phyloP scores from a whole-genome alignment of 1,140 invertebrate species.

The Xylocopa sonorina region DNA sequence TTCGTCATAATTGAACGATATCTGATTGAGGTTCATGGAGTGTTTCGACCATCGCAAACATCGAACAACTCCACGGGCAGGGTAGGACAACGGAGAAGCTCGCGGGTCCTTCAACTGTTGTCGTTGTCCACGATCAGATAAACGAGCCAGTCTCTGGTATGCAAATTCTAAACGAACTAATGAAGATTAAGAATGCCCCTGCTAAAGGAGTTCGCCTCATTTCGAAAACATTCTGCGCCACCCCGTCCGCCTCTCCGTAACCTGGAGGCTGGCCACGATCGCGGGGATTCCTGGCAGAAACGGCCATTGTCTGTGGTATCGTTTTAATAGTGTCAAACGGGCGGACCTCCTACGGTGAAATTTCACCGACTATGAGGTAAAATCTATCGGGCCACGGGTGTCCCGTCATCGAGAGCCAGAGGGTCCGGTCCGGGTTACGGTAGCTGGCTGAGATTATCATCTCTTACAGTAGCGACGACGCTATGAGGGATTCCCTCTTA shows the following conservation, averaged over 20 bases:
- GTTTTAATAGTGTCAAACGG: slow-evolving; percentile 63
- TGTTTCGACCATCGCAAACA: neutral
- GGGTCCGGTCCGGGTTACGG: slow-evolving; percentile 55
- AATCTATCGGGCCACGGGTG: slow-evolving; percentile 57
- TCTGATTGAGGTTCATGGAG: too few relatives aligned
- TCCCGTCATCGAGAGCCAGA: slow-evolving; percentile 44
- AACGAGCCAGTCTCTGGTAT: slow-evolving; percentile 72
- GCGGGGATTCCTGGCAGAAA: slow-evolving; percentile 68
- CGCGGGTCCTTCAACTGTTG: slow-evolving; percentile 56
- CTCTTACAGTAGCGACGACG: slow-evolving; percentile 63
- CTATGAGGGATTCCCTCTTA: slow-evolving; percentile 68
- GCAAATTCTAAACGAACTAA: slow-evolving; percentile 77
- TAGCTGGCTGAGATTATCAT: slow-evolving; percentile 70
- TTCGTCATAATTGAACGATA: too few relatives aligned
- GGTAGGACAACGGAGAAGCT: slow-evolving; percentile 42
- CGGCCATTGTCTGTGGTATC: slow-evolving; percentile 67
- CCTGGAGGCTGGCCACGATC: slow-evolving; percentile 43
- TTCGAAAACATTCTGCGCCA: slow-evolving; percentile 70
- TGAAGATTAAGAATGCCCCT: slow-evolving; percentile 78
- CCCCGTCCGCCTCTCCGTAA: neutral
- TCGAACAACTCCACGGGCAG: neutral
- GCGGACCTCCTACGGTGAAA: slow-evolving; percentile 75
- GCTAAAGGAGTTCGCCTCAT: slow-evolving; percentile 74
- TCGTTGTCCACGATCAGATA: slow-evolving; percentile 74
- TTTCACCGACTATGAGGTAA: slow-evolving; percentile 68